Evolutionary conservation across 2,888 invertebrate species (phyloP), one percentile per base, ranked within the genome.

Genomic region (Piscicola geometra): DNA sequence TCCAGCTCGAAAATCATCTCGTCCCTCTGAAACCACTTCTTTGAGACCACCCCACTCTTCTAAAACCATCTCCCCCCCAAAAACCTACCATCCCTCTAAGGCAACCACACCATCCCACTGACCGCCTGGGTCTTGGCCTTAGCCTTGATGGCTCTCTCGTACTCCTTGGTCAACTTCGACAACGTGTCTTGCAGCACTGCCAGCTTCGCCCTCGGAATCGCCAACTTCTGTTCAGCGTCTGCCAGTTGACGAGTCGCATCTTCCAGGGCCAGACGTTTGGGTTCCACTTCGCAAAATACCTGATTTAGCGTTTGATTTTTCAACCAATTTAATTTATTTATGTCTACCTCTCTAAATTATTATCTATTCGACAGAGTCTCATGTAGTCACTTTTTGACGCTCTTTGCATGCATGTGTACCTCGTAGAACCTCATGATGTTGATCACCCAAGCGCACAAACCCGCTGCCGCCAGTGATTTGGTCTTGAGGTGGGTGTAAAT

Each of bases 371-470:
- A 47, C 50, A 9, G 50, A 15, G 21, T 47, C 9, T 47, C 21
- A 47, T 47, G 21, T 47, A 21, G 50, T 21, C 50, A 47, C 9
- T 15, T 15, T n/a, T n/a, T n/a, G n/a, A n/a, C n/a, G n/a, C n/a
- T n/a, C n/a, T n/a, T n/a, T n/a, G n/a, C n/a, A n/a, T n/a, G n/a
- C n/a, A 5, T 5, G 25, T n/a, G 25, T 21, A 96, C 94, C 86
- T 93, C 93, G 85, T 91, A 95, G 86, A 94, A 96, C 84, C 90
- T 92, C 33, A 96, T 92, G 66, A 96, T 96, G 84, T 97, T 97
- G 77, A 96, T 93, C 0, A 93, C 96, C 94, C 96, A 97, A 9
- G 96, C 94, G 83, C 95, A 96, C 0, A 97, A 88, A 69, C 96
- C 89, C 33, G 95, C 94, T 32, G 97, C 97, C 18, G 97, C 97